Conservation (phyloP, 2,113 vertebrate species). For the Mormyrus lacerda region DNA sequence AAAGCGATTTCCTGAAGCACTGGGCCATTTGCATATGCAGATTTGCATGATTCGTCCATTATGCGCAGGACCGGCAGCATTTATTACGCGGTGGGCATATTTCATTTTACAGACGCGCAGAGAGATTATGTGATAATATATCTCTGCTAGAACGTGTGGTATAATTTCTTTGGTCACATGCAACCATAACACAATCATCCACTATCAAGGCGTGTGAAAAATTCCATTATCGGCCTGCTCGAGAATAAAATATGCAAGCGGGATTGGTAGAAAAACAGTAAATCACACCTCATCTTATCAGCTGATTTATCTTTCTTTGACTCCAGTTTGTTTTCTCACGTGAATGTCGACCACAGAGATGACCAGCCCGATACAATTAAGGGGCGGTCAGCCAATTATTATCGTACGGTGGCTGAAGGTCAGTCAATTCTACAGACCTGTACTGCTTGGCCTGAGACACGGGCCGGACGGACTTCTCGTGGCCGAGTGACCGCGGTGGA, state of each 20-base stretch:
- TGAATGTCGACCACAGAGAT: not conserved
- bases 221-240: not conserved
- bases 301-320: not conserved
- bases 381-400: not conserved
- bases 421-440: constrained; percentile 33
- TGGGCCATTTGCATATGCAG: not conserved
- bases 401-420: constrained; percentile 25
- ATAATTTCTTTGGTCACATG: not conserved
- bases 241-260: not conserved
- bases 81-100: constrained; percentile 1
- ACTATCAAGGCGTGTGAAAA: constrained; percentile 5
- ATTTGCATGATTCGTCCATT: constrained; percentile 9
- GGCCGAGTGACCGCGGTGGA: constrained; percentile 52
- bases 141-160: not conserved
- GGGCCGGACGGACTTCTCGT: constrained; percentile 50
- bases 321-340: not conserved
- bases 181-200: constrained; percentile 6
- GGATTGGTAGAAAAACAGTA: not conserved
- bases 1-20: not conserved
- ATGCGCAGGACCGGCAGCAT: not conserved
- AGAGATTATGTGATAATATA: constrained; percentile 1
- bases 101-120: not conserved
- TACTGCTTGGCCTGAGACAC: constrained; percentile 53
- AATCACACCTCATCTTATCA: not conserved
- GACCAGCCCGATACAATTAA: not conserved